These are phyloP conservation scores for Drosophila siamana DNA, from an alignment of 2,888 invertebrate genomes.

Conservation along the genomic window DNA sequence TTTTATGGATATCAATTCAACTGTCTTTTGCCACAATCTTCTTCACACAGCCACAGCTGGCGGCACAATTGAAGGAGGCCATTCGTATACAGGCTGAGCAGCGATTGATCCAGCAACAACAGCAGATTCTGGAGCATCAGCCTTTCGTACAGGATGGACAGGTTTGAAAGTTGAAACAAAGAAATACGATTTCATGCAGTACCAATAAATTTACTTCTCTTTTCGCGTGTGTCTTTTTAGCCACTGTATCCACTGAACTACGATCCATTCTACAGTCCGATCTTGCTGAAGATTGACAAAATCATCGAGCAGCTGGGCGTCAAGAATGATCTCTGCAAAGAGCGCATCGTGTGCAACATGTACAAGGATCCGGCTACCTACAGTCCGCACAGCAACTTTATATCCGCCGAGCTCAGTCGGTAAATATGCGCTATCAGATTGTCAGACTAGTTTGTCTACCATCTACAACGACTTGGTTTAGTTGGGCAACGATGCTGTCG, in stretches of 20 bases:
- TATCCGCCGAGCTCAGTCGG: constrained; percentile 95
- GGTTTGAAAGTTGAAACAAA: constrained; percentile 64
- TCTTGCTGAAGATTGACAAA: constrained; percentile 91
- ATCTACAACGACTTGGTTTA: constrained; percentile 12
- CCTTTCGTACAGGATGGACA: constrained; percentile 85
- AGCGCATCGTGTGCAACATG: constrained; percentile 93
- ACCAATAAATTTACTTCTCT: constrained; percentile 12
- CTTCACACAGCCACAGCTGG: constrained; percentile 74
- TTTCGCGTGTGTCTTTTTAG: constrained; percentile 52
- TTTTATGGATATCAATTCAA: too few species aligned
- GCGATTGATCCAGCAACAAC: constrained; percentile 87
- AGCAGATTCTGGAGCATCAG: constrained; percentile 87
- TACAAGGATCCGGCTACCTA: constrained; percentile 93
- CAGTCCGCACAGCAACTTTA: constrained; percentile 94
- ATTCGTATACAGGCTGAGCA: constrained; percentile 87
- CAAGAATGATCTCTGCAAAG: constrained; percentile 90
- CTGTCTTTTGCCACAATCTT: too few species aligned
- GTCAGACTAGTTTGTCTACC: neutral
- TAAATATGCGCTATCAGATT: constrained; percentile 84
- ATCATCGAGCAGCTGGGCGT: constrained; percentile 90
- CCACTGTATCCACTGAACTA: constrained; percentile 84
- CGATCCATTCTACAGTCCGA: constrained; percentile 91
- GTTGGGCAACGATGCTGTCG: constrained; percentile 49
- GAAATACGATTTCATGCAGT: neutral
- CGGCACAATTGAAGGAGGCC: constrained; percentile 87